A percentile compares a stretch with the other conserved stretches of the same genome.
Conservation (phyloP, 1,140 invertebrate species). For the Zaprionus kolodkinae region DNA sequence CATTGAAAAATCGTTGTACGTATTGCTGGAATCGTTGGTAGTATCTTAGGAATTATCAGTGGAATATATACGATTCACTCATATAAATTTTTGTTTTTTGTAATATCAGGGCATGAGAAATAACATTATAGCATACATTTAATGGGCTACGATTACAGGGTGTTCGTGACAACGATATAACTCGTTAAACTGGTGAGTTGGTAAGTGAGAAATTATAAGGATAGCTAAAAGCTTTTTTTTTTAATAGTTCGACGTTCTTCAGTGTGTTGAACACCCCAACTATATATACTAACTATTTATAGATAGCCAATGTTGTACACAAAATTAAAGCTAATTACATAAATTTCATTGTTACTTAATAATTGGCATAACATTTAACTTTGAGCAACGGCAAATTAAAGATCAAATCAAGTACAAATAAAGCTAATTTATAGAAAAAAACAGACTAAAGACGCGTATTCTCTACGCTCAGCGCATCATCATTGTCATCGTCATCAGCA, state of each 20-base stretch:
- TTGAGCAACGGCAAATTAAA: conserved; percentile 48
- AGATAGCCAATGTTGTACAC: conserved; percentile 32
- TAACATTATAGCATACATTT: conserved; percentile 13
- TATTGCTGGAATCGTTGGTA: conserved; percentile 69
- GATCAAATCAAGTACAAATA: conserved; percentile 52
- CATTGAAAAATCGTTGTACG: conserved; percentile 65
- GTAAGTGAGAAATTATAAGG: background rate
- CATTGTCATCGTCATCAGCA: conserved; percentile 41
- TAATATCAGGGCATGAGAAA: conserved; percentile 62
- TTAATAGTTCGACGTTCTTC: no score
- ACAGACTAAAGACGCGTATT: conserved; percentile 79
- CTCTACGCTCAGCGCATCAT: conserved; percentile 80
- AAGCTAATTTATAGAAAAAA: conserved; percentile 58
- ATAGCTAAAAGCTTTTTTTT: background rate
- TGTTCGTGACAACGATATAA: background rate
- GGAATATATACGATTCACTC: conserved; percentile 41
- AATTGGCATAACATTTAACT: conserved; percentile 47
- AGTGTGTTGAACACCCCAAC: background rate
- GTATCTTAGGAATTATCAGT: conserved; percentile 66
- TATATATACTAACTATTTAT: conserved; percentile 14
- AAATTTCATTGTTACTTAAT: conserved; percentile 25
- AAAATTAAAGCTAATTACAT: conserved; percentile 67
- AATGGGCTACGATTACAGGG: background rate
- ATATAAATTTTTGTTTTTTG: conserved; percentile 3
- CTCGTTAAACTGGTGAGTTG: background rate